Percentiles rank a stretch among this genome's conserved stretches.
Conservation (phyloP, 2,113 vertebrate species). For the Bombycilla garrulus region DNA sequence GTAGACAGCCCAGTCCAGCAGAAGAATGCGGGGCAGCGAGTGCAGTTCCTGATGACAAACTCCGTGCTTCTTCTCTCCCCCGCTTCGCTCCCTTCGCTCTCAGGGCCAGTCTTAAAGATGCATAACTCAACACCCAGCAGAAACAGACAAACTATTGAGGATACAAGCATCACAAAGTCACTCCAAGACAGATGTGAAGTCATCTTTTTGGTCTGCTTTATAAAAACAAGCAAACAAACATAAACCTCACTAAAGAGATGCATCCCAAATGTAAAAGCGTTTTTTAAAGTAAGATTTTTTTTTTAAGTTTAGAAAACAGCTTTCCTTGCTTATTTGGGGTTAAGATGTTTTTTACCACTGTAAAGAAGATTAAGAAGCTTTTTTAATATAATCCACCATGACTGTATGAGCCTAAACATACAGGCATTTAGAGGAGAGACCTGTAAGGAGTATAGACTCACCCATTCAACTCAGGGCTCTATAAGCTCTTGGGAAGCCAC, state of each 20-base stretch:
- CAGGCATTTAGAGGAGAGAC: not conserved
- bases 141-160: too few relatives aligned
- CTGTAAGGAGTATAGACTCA: not conserved
- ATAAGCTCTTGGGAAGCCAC: not conserved
- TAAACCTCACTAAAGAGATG: not conserved
- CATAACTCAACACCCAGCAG: too few relatives aligned
- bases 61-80: too few relatives aligned
- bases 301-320: not conserved
- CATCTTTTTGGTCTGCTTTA: not conserved
- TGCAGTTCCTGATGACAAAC: too few relatives aligned
- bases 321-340: not conserved
- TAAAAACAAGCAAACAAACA: not conserved
- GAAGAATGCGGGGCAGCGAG: too few relatives aligned
- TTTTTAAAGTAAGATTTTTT: not conserved
- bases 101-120: too few relatives aligned
- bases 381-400: not conserved
- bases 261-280: not conserved
- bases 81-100: too few relatives aligned
- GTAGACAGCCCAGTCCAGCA: too few relatives aligned
- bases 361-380: not conserved
- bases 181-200: too few relatives aligned
- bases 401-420: not conserved
- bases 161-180: too few relatives aligned
- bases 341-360: not conserved
- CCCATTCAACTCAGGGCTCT: not conserved